Conservation (phyloP, 2,113 vertebrate genomes). For the Rhegmatorhina hoffmannsi region DNA sequence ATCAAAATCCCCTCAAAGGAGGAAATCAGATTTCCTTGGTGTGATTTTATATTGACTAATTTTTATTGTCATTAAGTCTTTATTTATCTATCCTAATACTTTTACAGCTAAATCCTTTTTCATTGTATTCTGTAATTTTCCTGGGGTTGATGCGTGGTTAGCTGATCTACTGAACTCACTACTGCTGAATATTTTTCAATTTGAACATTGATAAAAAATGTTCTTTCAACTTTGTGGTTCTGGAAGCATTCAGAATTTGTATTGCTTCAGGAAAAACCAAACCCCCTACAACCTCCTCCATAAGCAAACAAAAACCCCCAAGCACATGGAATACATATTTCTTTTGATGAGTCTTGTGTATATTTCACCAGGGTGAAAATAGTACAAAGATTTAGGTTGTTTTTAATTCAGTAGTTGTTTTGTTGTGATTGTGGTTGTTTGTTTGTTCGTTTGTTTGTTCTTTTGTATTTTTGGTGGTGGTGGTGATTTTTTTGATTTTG, state of each 20-base stretch:
- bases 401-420: neutral
- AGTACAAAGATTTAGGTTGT: neutral
- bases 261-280: neutral
- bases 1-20: neutral
- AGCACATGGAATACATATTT: neutral
- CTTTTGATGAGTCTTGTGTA: neutral
- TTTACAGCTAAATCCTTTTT: neutral
- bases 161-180: neutral
- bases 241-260: neutral
- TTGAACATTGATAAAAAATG: neutral
- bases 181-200: neutral
- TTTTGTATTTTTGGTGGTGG: no score
- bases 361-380: neutral
- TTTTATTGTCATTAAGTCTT: neutral
- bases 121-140: neutral
- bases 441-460: neutral
- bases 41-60: neutral
- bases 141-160: neutral
- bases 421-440: neutral
- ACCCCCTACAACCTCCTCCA: rapidly evolving
- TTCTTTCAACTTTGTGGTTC: neutral
- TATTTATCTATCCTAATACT: neutral
- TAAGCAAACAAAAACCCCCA: neutral
- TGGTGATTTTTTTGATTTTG: neutral
- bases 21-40: neutral